Evolutionary conservation across 2,888 invertebrate species (phyloP).

Genomic region (Odontomyia ornata): DNA sequence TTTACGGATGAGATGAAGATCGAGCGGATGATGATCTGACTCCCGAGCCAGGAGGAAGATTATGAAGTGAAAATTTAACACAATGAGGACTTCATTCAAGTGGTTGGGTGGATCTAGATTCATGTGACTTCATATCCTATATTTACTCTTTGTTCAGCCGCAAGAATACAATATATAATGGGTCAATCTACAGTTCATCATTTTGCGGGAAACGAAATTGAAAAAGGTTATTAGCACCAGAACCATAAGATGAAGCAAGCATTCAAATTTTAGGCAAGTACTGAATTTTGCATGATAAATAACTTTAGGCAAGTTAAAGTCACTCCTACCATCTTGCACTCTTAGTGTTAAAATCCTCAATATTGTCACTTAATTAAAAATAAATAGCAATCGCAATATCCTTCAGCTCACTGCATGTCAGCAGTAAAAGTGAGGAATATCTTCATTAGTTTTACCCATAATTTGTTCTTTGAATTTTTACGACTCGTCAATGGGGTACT

Average conservation of each 20-base stretch:
- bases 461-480: neutral
- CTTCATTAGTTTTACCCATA: conserved; percentile 6
- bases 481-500: neutral
- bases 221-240: no score
- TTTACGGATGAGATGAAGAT: neutral
- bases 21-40: neutral
- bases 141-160: no score
- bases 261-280: no score
- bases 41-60: neutral
- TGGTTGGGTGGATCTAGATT: neutral
- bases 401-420: neutral
- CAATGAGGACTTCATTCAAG: neutral
- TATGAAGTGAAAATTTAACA: neutral
- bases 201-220: no score
- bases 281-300: no score
- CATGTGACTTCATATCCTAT: no score
- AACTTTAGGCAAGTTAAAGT: no score
- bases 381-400: conserved; percentile 6
- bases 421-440: neutral
- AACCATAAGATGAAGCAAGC: no score
- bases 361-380: conserved; percentile 25
- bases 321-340: no score
- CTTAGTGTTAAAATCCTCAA: neutral
- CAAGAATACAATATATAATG: no score
- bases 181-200: no score